Evolutionary conservation across 2,113 vertebrate genomes (phyloP).

Genomic region (Desmodus rotundus): DNA sequence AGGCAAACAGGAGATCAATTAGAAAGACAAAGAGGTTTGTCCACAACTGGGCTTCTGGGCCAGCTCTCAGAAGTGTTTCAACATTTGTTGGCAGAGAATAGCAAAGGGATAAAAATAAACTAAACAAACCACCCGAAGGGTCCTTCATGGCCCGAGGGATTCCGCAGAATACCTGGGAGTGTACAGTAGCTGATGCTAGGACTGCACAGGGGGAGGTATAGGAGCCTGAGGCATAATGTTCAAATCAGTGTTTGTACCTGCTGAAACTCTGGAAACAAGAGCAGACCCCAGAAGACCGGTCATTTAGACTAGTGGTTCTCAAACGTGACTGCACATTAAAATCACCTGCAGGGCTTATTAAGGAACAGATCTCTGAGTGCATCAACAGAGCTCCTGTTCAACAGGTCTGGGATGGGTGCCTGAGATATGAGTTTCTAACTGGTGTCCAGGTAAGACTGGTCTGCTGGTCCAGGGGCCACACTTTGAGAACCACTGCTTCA

Average conservation of each 20-base stretch:
- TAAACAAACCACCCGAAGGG: not conserved
- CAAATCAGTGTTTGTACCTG: not conserved
- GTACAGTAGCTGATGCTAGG: not conserved
- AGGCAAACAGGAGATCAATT: not conserved
- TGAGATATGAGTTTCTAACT: not conserved
- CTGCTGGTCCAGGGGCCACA: not conserved
- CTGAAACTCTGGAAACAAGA: not conserved
- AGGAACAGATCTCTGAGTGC: rapidly evolving
- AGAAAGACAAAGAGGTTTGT: slow-evolving; percentile 16
- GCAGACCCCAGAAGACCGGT: not conserved
- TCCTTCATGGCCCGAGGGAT: not conserved
- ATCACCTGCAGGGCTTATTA: not conserved
- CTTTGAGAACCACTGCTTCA: not conserved
- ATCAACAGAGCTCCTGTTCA: not conserved
- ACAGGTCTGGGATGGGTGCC: not conserved
- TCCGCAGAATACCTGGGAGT: not conserved
- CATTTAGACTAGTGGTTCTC: not conserved
- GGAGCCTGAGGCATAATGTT: not conserved
- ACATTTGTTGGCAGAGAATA: not conserved
- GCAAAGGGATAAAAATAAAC: not conserved
- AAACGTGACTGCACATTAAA: not conserved
- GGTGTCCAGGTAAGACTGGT: not conserved
- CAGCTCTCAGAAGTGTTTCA: not conserved
- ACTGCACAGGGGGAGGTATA: not conserved
- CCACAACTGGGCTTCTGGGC: not conserved